Conservation (phyloP, 1,140 invertebrate genomes). For the Polypedilum pembai region DNA sequence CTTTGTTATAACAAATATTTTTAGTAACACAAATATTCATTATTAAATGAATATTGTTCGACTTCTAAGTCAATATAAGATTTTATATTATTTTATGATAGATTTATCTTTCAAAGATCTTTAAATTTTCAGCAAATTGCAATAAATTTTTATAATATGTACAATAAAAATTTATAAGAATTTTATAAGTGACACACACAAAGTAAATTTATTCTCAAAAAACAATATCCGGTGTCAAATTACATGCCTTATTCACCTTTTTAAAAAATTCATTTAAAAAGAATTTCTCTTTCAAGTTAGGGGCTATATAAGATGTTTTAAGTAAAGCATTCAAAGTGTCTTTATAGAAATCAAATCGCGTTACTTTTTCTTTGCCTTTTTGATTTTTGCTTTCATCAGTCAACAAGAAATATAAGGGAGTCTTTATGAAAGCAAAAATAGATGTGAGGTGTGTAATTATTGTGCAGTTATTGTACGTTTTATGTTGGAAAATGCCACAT, state of each 20-base stretch:
- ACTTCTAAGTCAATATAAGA: too few relatives aligned
- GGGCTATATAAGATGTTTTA: too few relatives aligned
- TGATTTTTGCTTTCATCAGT: slow-evolving; percentile 1
- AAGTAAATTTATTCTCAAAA: slow-evolving; percentile 12
- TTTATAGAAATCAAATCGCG: too few relatives aligned
- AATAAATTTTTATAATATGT: background rate
- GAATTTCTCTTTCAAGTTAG: too few relatives aligned
- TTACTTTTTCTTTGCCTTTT: background rate
- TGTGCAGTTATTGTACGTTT: background rate
- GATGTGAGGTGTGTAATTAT: slow-evolving; percentile 26
- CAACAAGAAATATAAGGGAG: background rate
- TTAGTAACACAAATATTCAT: too few relatives aligned
- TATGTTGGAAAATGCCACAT: slow-evolving; percentile 6
- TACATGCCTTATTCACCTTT: background rate
- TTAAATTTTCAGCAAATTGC: background rate
- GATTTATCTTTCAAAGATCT: too few relatives aligned
- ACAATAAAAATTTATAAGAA: background rate
- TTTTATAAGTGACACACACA: background rate
- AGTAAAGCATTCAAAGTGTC: too few relatives aligned
- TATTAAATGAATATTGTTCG: too few relatives aligned
- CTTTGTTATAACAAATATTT: too few relatives aligned
- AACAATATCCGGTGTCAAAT: slow-evolving; percentile 24
- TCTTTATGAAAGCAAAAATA: background rate
- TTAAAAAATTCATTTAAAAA: background rate
- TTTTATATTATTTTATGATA: too few relatives aligned